Base-by-base conservation (phyloP, 2,113 vertebrate species). In the Donacobius atricapilla region DNA sequence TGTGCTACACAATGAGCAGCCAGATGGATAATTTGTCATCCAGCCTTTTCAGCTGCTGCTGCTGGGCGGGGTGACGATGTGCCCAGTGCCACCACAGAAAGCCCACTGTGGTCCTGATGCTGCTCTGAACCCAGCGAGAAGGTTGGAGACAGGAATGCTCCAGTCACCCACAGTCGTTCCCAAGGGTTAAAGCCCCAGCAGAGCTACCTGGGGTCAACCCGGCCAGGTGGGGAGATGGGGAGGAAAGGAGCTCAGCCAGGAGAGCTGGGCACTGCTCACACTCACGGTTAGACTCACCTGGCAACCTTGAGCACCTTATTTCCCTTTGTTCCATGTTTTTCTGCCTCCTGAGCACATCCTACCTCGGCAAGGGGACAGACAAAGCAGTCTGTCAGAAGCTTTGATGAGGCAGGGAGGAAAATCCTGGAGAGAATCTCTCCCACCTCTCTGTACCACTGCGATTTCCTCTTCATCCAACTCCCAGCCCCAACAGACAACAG, bases 21-120 rank as follows among this genome's bases (percentile, higher is more conserved):
- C 69, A 96, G 95, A 96, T 56, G 92, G 96, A 91, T 96, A 51
- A 93, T 91, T 90, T 95, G 87, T 93, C 96, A 96, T 65, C 66
- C 81, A 45, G 92, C 58, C 85, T 86, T 85, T 88, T 78, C 96
- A 94, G 81, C 94, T 88, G 92, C 83, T 69, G 90, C 89, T 77
- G 90, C 90, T 28, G 79, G 64, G 70, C 2, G 80, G 81, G 86
- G 90, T 63, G 89, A 54, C 0, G 0, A 42, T 9, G 70, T 25
- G 20, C 63, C 45, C 13, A 1, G 66, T 56, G 88, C 78, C 93
- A 77, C 75, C 87, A 85, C 66, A 53, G 76, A 14, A 18, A 56
- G 42, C 61, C 33, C 2, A 23, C 81, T 35, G 54, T 0, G 42
- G 25, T 33, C 68, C 80, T 73, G 31, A 11, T 23, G 63, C 76